phyloP scores from a whole-genome alignment of 2,113 vertebrate genomes.

The Dinomys branickii region DNA sequence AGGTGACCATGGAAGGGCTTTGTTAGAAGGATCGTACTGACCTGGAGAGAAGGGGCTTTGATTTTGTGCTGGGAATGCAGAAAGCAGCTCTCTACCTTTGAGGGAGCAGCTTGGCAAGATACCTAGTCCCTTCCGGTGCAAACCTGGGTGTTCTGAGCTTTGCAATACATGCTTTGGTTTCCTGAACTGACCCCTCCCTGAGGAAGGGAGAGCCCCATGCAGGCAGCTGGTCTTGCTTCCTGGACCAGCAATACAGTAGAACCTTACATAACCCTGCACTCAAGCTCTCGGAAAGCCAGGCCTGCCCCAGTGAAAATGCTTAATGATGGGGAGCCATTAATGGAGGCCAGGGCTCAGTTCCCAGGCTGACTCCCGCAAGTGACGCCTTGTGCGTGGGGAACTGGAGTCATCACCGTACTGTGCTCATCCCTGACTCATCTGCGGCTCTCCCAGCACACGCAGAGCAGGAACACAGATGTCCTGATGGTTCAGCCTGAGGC shows the following conservation, averaged over 20 bases:
- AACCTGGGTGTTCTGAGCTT: neutral
- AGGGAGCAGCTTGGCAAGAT: neutral
- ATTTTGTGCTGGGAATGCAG: neutral
- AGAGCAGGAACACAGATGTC: neutral
- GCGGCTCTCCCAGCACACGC: neutral
- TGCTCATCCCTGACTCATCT: constrained; percentile 56
- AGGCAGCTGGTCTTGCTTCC: constrained; percentile 57
- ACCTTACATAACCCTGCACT: constrained; percentile 59
- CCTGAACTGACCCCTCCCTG: constrained; percentile 10
- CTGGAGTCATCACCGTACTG: neutral
- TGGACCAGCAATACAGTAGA: constrained; percentile 25
- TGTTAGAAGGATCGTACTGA: neutral
- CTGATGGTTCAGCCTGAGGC: neutral
- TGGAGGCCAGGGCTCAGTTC: neutral
- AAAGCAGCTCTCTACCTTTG: neutral
- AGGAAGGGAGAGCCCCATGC: neutral
- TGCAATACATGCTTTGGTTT: constrained; percentile 10
- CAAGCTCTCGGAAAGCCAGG: constrained; percentile 44
- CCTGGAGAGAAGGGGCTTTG: too few species aligned
- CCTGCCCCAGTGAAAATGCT: constrained; percentile 11
- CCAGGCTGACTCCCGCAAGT: neutral
- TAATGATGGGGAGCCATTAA: constrained; percentile 40
- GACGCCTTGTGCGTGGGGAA: neutral
- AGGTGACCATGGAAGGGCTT: neutral
- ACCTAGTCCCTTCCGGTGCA: neutral